Base-by-base conservation (phyloP, 2,888 invertebrate species). In the Drosophila longiperda region DNA sequence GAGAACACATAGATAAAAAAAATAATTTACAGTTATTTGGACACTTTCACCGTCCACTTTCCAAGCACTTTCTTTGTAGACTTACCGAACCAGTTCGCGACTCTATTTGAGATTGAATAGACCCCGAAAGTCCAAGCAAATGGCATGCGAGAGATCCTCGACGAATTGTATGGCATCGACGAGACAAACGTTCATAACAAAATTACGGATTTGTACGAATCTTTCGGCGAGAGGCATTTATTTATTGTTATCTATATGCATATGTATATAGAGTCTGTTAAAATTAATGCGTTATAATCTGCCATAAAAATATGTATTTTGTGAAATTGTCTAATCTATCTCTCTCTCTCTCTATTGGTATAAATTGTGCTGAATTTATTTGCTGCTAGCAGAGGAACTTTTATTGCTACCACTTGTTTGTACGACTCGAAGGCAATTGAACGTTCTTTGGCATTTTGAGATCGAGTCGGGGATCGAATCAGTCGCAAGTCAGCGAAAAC, bases 151-250 rank as follows among this genome's bases (percentile, higher is more conserved):
- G 60, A 87, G 63, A 48, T 87, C 83, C 80, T 90, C 77, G 64
- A 87, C 90, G 65, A 87, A 77, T 66, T 83, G 83, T 61, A 90
- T 68, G 75, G 87, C 86, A 82, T 88, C 89, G 80, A 65, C 75
- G 66, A 89, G 75, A 66, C 88, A 87, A 74, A 87, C 75, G 82
- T 88, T 88, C 81, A 90, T 78, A 90, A 90, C 82, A 90, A 90
- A 87, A 77, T 82, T 78, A 57, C 82, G 75, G 69, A 87, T 85
- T 83, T 86, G 90, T 73, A 82, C 71, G 62, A 87, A 76, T 75
- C 74, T 76, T 67, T 83, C 76, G 72, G 80, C 78, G 87, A 87
- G 86, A 78, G 83, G 83, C 87, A 87, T 87, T 87, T 88, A 81
- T 59, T 23, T 45, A 40, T 63, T 79, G 66, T 75, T 78, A 72